These are phyloP conservation scores for Ericerus pela DNA, from an alignment of 1,140 invertebrate genomes.

Conservation along the genomic window DNA sequence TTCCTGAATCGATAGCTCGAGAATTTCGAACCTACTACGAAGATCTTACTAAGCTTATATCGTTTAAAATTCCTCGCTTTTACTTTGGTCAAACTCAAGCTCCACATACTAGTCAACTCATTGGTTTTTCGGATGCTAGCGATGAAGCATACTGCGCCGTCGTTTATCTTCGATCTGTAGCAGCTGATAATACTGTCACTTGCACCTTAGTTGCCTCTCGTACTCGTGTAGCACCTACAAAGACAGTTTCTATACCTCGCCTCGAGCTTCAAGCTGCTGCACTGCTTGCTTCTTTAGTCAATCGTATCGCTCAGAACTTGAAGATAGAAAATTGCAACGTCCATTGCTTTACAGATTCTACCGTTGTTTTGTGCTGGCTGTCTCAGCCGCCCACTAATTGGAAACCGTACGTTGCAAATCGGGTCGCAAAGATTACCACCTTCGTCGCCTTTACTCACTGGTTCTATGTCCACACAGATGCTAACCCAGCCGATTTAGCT, in stretches of 20 bases:
- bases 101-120: too few relatives aligned
- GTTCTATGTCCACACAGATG: constrained; percentile 22
- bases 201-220: constrained; percentile 14
- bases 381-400: constrained; percentile 21
- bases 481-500: constrained; percentile 24
- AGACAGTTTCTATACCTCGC: constrained; percentile 17
- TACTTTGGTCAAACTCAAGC: too few relatives aligned
- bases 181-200: background rate
- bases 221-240: constrained; percentile 19
- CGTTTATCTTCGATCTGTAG: constrained; percentile 5
- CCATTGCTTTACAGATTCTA: constrained; percentile 25
- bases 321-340: background rate
- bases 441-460: constrained; percentile 14
- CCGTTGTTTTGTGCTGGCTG: constrained; percentile 27
- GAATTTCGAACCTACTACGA: too few relatives aligned
- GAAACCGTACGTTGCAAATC: constrained; percentile 19
- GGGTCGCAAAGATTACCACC: background rate
- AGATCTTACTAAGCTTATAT: too few relatives aligned
- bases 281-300: constrained; percentile 3
- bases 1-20: background rate
- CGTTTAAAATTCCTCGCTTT: too few relatives aligned
- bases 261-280: constrained; percentile 21
- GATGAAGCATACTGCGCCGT: background rate
- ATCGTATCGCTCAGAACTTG: background rate
- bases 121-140: constrained; percentile 13